Conservation (phyloP, 2,888 invertebrate genomes). For the Agrypnus murinus region DNA sequence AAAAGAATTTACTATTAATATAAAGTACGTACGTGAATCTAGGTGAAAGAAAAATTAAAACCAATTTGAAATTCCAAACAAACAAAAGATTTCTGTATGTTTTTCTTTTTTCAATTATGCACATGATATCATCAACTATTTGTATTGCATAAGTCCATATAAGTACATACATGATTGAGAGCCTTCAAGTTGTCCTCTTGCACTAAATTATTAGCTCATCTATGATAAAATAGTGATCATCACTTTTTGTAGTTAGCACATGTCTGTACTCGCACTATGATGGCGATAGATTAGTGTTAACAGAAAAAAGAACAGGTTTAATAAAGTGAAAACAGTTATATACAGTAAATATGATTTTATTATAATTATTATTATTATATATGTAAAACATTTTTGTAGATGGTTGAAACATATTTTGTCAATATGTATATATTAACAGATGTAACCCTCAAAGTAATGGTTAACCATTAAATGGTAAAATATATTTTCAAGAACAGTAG, state of each 20-base stretch:
- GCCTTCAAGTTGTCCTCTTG: constrained; percentile 27
- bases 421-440: constrained; percentile 67
- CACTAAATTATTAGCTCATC: constrained; percentile 21
- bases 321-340: constrained; percentile 51
- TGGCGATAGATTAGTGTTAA: too few relatives aligned
- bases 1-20: background rate
- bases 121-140: constrained; percentile 28
- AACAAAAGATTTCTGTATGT: constrained; percentile 48
- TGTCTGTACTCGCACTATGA: constrained; percentile 18
- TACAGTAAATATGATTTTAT: constrained; percentile 52
- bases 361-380: background rate
- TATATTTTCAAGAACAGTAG: constrained; percentile 69
- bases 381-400: constrained; percentile 52
- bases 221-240: constrained; percentile 21
- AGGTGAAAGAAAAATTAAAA: constrained; percentile 2
- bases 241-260: constrained; percentile 26
- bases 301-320: background rate
- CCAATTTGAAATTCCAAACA: constrained; percentile 36
- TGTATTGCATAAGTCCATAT: background rate
- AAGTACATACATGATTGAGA: constrained; percentile 1
- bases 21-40: background rate
- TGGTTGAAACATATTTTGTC: constrained; percentile 65
- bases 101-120: constrained; percentile 36
- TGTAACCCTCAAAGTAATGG: constrained; percentile 63
- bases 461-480: constrained; percentile 64